Base-by-base conservation (phyloP, 2,888 invertebrate species). In the Andrena praecox region DNA sequence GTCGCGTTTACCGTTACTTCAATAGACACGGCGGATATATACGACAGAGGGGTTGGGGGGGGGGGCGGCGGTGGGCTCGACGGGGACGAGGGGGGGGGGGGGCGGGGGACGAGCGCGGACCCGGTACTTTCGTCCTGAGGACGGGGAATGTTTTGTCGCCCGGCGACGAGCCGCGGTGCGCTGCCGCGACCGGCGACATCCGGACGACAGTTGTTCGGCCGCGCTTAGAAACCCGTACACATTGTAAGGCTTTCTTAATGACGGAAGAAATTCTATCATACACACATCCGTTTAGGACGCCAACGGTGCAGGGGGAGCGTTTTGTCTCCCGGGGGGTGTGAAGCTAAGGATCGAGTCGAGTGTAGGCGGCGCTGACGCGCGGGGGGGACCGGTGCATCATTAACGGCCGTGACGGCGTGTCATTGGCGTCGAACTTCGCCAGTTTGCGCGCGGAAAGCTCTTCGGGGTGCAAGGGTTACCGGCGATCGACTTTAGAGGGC, bases 251-350 rank as follows among this genome's bases (percentile, higher is more conserved):
- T 92, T 93, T 92, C 91, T 94, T 94, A 94, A 94, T 94, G 94
- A 94, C 93, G 94, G 94, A 94, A 94, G 93, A 94, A 92, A 94
- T 93, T 93, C 92, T 93, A 93, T 93, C 93, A 91, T 91, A 90
- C 90, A 90, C 89, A 84, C 91, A 93, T 94, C 93, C 94, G 93
- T 91, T 93, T 93, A 93, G 93, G 91, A 90, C 90, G 90, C 85
- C 89, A 80, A 54, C 87, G 86, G 82, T 83, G 89, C 81, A 69
- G 91, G 88, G 91, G 88, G 89, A 90, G 85, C 89, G 91, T 92
- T 92, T 91, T 92, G 91, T 92, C 88, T 90, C 88, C 90, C 88
- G 80, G 80, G 86, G 84, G 88, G 85, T 80, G 76, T 79, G 87
- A 87, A 91, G 85, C 89, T 91, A 91, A 92, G 90, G 91, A 90